Evolutionary conservation across 53 echinoderm and acorn worm species (phyloP), one percentile per base, ranked within the genome.

Genomic region (Zoroaster sp.): DNA sequence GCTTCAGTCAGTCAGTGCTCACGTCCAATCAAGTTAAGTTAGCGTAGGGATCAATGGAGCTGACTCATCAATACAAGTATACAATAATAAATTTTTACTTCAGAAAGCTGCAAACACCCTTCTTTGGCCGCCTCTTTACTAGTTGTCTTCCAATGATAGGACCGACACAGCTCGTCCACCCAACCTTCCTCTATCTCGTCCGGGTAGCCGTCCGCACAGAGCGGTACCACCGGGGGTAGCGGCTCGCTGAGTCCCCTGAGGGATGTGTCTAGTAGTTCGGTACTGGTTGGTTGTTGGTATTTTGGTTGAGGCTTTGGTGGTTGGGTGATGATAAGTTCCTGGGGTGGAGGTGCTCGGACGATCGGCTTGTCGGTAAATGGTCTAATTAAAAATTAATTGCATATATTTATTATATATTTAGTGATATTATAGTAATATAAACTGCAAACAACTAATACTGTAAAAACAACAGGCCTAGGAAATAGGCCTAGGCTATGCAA

Each of bases 321-420:
- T 67, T 42, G 23, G 63, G 39, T 11, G 44, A 31, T 69, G 67
- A 21, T 66, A 4, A 80, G 32, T 51, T 83, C 23, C 7, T 87
- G 77, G 23, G 78, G 92, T 5, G 86, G 72, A 20, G 79, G 79
- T 32, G 71, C 91, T 54, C 91, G 73, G 63, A 92, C 92, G 67
- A 94, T 89, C 14, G 94, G 94, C 38, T 94, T 94, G 46, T 93
- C 91, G 2, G 82, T 87, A 20, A 93, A 93, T 2, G 74, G 78
- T 31, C 93, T 87, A 37, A 28, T 70, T 40, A 40, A 15, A 17
- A 78, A 36, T 15, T 10, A 74, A 25, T 53, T 25, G 49, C 40
- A 25, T 28, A 2, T 4, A 51, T 73, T 77, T 72, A 95, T 93
- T 53, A 83, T 21, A 93, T 93, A 59, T 90, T n/a, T n/a, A n/a